A percentile compares a stretch with the other conserved stretches of the same genome.
phyloP scores from a whole-genome alignment of 2,888 invertebrate species.

The Dyspetes luteomarginatus region DNA sequence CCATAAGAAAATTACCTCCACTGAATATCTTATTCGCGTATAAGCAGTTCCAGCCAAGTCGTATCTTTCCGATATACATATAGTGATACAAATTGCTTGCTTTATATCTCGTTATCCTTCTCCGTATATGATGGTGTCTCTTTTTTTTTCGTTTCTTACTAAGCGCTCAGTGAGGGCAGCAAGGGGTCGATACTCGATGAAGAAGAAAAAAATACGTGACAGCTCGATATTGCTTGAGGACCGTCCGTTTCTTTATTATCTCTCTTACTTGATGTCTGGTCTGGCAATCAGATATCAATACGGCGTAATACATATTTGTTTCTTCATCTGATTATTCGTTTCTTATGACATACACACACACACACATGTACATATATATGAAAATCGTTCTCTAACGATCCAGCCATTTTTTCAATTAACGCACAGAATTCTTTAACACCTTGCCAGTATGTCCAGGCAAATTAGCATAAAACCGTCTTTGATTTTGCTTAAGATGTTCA shows the following conservation, averaged over 20 bases:
- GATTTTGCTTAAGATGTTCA: too few species aligned
- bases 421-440: too few species aligned
- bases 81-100: conserved; percentile 19
- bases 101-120: conserved; percentile 4
- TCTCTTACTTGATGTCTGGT: conserved; percentile 5
- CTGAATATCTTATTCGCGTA: conserved; percentile 76
- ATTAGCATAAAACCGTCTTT: too few species aligned
- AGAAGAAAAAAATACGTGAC: conserved; percentile 61
- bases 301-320: too few species aligned
- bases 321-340: too few species aligned
- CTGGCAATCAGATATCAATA: conserved; percentile 2
- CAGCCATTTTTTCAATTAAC: too few species aligned
- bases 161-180: conserved; percentile 7
- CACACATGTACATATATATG: too few species aligned
- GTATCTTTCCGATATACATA: conserved; percentile 47
- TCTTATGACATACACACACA: too few species aligned
- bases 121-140: conserved; percentile 3
- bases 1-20: conserved; percentile 79
- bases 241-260: conserved; percentile 28
- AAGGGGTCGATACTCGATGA: conserved; percentile 63
- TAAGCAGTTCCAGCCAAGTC: conserved; percentile 68
- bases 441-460: too few species aligned
- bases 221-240: conserved; percentile 33
- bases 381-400: too few species aligned
- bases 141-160: conserved; percentile 1